These are phyloP conservation scores for Varecia variegata DNA, from an alignment of 2,797 vertebrate species.

Conservation along the genomic window DNA sequence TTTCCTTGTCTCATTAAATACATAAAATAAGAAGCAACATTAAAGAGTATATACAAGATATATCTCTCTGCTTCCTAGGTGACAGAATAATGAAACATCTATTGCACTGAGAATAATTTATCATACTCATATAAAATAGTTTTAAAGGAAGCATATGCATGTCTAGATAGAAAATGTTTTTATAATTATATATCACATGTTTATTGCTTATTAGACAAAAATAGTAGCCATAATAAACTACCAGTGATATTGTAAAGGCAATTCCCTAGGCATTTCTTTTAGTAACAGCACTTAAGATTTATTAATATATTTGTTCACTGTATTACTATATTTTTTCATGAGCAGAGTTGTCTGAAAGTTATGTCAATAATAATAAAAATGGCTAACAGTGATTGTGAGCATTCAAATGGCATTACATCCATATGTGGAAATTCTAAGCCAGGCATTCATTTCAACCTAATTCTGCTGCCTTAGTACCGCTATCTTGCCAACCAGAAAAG, in stretches of 20 bases:
- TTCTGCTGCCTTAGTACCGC: not conserved
- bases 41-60: not conserved
- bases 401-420: not conserved
- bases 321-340: not conserved
- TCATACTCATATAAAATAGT: not conserved
- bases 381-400: not conserved
- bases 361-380: not conserved
- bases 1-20: not conserved
- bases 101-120: not conserved
- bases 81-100: not conserved
- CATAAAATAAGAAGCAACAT: not conserved
- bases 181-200: not conserved
- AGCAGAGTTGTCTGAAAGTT: not conserved
- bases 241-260: not conserved
- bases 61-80: not conserved
- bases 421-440: not conserved
- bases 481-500: not conserved
- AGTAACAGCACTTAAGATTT: not conserved
- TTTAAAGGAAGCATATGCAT: not conserved
- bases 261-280: not conserved
- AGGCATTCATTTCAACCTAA: not conserved
- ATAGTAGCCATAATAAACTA: not conserved
- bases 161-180: not conserved
- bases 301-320: not conserved
- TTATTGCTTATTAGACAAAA: not conserved